phyloP scores from a whole-genome alignment of 23 tunicate species.

The Styela plicata region DNA sequence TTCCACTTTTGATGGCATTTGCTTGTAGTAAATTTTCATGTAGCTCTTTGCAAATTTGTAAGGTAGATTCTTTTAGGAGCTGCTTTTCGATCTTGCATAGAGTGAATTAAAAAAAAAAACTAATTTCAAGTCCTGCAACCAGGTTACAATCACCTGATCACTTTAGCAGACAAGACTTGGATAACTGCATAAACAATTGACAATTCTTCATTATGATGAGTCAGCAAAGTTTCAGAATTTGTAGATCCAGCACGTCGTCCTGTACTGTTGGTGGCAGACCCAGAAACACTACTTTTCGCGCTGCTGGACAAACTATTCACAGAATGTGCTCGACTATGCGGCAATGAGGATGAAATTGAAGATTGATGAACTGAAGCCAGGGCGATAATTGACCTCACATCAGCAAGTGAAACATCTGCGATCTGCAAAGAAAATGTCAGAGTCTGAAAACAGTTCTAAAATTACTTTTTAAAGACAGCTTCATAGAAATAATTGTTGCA shows the following conservation, averaged over 20 bases:
- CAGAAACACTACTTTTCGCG: not conserved
- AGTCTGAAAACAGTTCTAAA: too few species aligned
- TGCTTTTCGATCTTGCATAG: too few species aligned
- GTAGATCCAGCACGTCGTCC: constrained; percentile 36
- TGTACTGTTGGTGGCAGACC: constrained; percentile 36
- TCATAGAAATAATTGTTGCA: too few species aligned
- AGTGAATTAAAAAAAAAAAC: too few species aligned
- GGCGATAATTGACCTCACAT: constrained; percentile 37
- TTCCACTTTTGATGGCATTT: too few species aligned
- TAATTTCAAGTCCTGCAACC: too few species aligned
- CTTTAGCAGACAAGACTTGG: constrained; percentile 33
- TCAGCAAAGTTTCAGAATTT: constrained; percentile 37
- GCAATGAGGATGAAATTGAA: not conserved
- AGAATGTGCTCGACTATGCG: constrained; percentile 37
- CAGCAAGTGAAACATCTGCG: constrained; percentile 25
- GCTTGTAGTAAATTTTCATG: too few species aligned
- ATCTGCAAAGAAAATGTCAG: constrained; percentile 37
- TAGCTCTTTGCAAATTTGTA: too few species aligned
- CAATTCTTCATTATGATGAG: constrained; percentile 53
- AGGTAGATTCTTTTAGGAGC: too few species aligned
- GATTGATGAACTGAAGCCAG: constrained; percentile 16
- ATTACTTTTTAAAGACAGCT: too few species aligned
- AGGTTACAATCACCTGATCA: constrained; percentile 49
- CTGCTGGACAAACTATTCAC: not conserved
- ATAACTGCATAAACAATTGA: constrained; percentile 58